Conservation (phyloP, 30 jellyfish, hydroid and myxozoan genomes). For the Cassiopea andromeda region DNA sequence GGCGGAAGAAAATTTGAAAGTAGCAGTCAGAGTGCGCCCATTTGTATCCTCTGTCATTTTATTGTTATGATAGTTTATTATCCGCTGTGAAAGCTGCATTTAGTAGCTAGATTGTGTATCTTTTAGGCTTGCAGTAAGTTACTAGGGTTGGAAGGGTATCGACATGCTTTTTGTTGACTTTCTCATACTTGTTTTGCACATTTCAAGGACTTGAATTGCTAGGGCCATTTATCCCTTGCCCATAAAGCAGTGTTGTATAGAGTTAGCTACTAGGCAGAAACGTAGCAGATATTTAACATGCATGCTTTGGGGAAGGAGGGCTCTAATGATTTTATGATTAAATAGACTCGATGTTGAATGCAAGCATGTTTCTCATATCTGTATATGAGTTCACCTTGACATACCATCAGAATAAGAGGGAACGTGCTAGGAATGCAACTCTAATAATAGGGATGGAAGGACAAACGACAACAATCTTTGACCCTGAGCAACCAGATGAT, state of each 20-base stretch:
- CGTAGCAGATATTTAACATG: too few species aligned
- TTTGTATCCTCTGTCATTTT: conserved; percentile 73
- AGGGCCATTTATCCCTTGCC: background rate
- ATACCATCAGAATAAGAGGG: conserved; percentile 67
- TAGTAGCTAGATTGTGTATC: too few species aligned
- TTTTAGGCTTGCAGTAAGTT: too few species aligned
- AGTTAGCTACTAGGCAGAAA: background rate
- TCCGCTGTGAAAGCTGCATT: too few species aligned
- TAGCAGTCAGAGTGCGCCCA: conserved; percentile 97
- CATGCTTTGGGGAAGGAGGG: too few species aligned
- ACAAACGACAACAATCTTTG: conserved; percentile 74
- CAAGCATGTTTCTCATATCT: too few species aligned
- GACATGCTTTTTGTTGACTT: too few species aligned
- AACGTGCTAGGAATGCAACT: conserved; percentile 75
- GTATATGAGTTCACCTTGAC: conserved; percentile 41
- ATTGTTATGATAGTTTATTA: background rate
- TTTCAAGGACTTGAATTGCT: too few species aligned
- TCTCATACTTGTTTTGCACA: too few species aligned
- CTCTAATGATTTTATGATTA: too few species aligned
- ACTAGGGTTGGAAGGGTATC: too few species aligned
- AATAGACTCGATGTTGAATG: too few species aligned
- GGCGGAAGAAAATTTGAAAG: conserved; percentile 90
- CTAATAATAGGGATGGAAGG: conserved; percentile 81
- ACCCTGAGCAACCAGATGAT: conserved; percentile 77
- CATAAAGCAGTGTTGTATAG: background rate